Conservation (phyloP, 2,797 vertebrate species). For the Dendrocincla fuliginosa region DNA sequence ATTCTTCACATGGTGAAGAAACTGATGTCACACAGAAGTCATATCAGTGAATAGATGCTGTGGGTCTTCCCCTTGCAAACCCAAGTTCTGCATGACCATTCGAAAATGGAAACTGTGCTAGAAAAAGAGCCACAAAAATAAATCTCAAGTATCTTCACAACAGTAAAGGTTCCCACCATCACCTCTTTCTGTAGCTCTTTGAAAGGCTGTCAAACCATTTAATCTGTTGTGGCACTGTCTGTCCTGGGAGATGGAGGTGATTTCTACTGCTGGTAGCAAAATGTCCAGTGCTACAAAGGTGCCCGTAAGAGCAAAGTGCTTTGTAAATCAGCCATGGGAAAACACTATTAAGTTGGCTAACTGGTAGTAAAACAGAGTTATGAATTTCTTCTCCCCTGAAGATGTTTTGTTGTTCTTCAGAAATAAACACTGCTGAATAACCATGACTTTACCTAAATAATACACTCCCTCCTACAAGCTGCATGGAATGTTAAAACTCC, state of each 20-base stretch:
- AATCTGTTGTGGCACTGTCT: neutral
- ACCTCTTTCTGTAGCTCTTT: neutral
- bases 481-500: constrained; percentile 28
- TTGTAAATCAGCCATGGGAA: neutral
- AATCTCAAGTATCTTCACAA: neutral
- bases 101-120: neutral
- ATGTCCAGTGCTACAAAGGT: neutral
- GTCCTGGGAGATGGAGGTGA: neutral
- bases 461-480: constrained; percentile 22
- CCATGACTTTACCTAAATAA: constrained; percentile 53
- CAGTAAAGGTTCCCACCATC: neutral
- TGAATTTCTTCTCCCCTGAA: constrained; percentile 36
- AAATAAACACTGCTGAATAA: constrained; percentile 59
- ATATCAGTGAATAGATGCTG: neutral
- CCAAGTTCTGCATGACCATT: neutral
- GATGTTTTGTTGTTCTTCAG: constrained; percentile 38
- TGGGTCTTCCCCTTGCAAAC: neutral
- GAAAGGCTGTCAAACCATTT: neutral
- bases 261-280: neutral
- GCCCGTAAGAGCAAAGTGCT: neutral
- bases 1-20: neutral
- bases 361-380: constrained; percentile 13
- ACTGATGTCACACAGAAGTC: neutral
- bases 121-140: neutral
- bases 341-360: neutral